A percentile compares a stretch with the other conserved stretches of the same genome.
Evolutionary conservation across 2,888 invertebrate species (phyloP).

Genomic region (Drosophila silvestris): DNA sequence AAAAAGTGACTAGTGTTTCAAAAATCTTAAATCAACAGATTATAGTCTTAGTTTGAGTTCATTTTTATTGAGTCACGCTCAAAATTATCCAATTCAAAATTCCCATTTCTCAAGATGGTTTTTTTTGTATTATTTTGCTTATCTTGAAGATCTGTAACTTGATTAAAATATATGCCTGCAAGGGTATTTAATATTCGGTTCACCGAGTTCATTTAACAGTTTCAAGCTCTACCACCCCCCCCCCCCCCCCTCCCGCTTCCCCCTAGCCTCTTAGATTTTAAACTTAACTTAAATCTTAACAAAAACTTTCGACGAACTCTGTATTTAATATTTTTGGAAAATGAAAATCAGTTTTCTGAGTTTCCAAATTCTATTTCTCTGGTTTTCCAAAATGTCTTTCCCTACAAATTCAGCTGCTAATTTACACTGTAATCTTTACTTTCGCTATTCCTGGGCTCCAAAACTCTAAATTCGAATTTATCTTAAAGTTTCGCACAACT

Average conservation of each 20-base stretch:
- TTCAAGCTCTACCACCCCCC: background rate
- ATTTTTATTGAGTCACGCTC: background rate
- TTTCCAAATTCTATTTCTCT: background rate
- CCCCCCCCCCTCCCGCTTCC: rapidly evolving
- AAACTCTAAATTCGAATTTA: background rate
- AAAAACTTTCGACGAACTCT: background rate
- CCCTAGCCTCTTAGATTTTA: background rate
- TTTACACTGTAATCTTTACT: background rate
- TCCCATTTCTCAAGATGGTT: rapidly evolving
- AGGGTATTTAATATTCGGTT: background rate
- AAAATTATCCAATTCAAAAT: background rate
- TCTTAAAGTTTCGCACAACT: background rate
- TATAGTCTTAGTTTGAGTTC: background rate
- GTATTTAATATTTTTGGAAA: background rate
- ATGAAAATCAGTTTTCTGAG: background rate
- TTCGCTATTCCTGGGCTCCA: background rate
- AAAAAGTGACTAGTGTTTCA: background rate
- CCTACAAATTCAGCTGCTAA: background rate
- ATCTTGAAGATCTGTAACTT: background rate
- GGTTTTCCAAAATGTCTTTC: background rate
- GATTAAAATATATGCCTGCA: background rate
- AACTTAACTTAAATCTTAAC: background rate
- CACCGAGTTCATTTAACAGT: background rate
- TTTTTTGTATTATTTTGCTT: background rate
- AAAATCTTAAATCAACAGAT: background rate